Evolutionary conservation across 1,140 invertebrate species (phyloP).

Genomic region (Trichonephila clavipes): DNA sequence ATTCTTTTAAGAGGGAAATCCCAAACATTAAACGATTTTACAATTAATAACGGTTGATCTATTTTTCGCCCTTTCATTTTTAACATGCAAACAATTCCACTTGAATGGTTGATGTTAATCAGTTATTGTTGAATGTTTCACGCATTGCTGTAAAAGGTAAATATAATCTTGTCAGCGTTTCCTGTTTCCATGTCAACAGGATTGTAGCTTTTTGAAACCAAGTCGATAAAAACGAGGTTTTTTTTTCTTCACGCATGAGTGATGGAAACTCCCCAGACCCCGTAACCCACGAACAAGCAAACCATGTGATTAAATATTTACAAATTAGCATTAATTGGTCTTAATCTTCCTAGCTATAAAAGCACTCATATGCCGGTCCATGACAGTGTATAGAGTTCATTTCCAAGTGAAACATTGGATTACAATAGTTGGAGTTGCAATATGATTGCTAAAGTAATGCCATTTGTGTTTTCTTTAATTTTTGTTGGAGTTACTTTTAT

Average conservation of each 20-base stretch:
- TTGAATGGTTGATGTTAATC: not conserved
- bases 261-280: not conserved
- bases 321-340: constrained; percentile 25
- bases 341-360: constrained; percentile 51
- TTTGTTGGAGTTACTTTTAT: not conserved
- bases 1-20: not conserved
- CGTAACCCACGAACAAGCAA: constrained; percentile 8
- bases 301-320: constrained; percentile 13
- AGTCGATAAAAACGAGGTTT: constrained; percentile 27
- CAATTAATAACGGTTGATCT: not conserved
- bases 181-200: constrained; percentile 18
- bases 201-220: not conserved
- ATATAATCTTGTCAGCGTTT: constrained; percentile 8
- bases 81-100: not conserved
- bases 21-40: not conserved
- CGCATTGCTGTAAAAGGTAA: not conserved
- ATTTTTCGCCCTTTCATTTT: not conserved
- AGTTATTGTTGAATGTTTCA: not conserved
- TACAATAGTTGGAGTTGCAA: not conserved
- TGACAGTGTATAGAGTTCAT: not conserved
- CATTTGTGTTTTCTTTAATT: not conserved
- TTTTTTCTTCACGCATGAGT: constrained; percentile 4
- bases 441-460: constrained; percentile 58
- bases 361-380: not conserved
- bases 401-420: constrained; percentile 18